Conservation (phyloP, 2,113 vertebrate genomes). For the Neolamprologus falcicula region DNA sequence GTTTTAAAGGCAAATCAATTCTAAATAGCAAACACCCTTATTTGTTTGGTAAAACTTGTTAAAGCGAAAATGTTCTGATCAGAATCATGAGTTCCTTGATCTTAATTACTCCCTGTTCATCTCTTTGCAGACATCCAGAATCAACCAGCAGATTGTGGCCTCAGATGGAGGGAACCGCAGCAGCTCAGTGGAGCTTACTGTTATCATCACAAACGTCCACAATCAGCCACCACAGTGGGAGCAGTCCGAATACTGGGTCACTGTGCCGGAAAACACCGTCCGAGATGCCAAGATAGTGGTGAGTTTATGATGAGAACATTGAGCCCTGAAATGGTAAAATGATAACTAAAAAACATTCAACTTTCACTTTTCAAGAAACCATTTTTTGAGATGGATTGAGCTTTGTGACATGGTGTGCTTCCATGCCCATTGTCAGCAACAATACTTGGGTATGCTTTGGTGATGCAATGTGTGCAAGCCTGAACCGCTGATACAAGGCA, state of each 20-base stretch:
- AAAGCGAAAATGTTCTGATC: not conserved
- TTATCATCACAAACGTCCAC: constrained; percentile 79
- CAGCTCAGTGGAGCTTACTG: constrained; percentile 77
- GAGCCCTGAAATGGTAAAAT: not conserved
- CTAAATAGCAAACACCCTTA: not conserved
- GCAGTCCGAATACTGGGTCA: constrained; percentile 75
- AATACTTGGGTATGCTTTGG: not conserved
- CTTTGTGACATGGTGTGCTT: not conserved
- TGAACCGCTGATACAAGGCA: not conserved
- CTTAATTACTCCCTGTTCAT: not conserved
- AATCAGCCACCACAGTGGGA: constrained; percentile 85
- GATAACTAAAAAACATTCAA: not conserved
- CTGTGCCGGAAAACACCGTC: constrained; percentile 77
- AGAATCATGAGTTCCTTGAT: not conserved
- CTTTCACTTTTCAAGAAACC: not conserved
- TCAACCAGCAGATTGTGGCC: constrained; percentile 75
- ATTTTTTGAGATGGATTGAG: not conserved
- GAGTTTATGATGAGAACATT: constrained; percentile 22
- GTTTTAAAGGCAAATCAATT: not conserved
- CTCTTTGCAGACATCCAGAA: constrained; percentile 55
- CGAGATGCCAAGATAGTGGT: constrained; percentile 82
- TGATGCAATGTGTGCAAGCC: not conserved
- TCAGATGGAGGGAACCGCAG: constrained; percentile 82
- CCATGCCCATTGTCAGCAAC: not conserved
- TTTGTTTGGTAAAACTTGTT: not conserved